Conservation (phyloP, 2,113 vertebrate species). For the Ceuthmochares aereus region DNA sequence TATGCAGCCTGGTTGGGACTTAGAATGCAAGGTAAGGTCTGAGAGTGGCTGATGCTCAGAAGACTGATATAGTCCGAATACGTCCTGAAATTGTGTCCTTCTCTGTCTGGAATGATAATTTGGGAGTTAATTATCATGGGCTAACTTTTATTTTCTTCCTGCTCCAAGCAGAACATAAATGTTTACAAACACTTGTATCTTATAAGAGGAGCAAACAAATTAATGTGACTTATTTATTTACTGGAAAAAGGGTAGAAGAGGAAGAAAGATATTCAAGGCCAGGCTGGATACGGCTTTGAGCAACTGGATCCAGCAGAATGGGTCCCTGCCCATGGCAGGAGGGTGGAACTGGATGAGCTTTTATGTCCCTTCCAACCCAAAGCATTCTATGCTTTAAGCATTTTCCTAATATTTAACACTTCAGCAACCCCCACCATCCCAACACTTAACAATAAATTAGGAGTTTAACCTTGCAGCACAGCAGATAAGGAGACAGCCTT, state of each 20-base stretch:
- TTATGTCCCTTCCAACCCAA: too few species aligned
- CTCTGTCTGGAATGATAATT: background rate
- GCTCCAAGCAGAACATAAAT: background rate
- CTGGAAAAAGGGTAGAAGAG: rapidly evolving
- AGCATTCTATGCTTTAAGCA: background rate
- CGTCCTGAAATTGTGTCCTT: background rate
- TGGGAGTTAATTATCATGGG: rapidly evolving
- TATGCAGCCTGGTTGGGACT: background rate
- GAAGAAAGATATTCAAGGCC: background rate
- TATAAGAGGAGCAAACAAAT: background rate
- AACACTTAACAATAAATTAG: background rate
- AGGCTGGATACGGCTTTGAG: too few species aligned
- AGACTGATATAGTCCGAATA: rapidly evolving
- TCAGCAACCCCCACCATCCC: background rate
- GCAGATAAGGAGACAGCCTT: background rate
- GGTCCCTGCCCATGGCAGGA: too few species aligned
- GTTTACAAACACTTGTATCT: background rate
- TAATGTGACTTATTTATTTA: background rate
- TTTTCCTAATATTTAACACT: background rate
- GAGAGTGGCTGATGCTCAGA: background rate
- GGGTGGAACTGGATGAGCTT: too few species aligned
- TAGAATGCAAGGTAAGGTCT: background rate
- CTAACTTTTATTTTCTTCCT: background rate
- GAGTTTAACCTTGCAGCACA: background rate
- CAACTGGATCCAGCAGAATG: too few species aligned